A percentile compares a stretch with the other conserved stretches of the same genome.
Conservation (phyloP, 2,113 vertebrate species). For the Hydrolagus affinis region DNA sequence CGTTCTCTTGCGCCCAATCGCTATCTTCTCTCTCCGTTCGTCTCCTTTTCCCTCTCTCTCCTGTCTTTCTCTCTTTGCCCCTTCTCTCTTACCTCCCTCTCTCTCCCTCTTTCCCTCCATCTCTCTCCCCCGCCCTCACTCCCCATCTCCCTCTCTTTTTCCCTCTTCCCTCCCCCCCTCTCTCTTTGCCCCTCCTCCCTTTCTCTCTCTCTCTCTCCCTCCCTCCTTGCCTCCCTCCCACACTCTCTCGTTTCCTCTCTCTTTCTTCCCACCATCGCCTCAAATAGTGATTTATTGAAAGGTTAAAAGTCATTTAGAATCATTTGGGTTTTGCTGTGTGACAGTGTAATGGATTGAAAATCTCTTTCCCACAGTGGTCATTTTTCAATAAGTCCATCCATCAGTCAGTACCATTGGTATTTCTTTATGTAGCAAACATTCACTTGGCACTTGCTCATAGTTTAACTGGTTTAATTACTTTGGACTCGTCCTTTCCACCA, state of each 20-base stretch:
- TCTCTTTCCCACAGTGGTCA: neutral
- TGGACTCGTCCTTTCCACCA: neutral
- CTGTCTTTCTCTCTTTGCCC: rapidly evolving
- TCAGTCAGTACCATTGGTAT: neutral
- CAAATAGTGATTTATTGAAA: neutral
- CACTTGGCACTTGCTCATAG: neutral
- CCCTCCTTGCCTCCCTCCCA: too few species aligned
- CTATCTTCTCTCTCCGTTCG: slow-evolving; percentile 36
- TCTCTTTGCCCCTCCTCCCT: too few species aligned
- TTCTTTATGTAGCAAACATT: neutral
- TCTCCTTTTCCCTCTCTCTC: rapidly evolving
- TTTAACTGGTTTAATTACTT: slow-evolving; percentile 11
- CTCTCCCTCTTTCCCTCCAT: neutral
- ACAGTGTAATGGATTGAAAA: neutral
- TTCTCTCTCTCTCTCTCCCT: neutral
- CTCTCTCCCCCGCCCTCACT: too few species aligned
- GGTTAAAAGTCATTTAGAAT: neutral
- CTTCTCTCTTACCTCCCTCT: neutral
- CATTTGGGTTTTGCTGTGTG: too few species aligned
- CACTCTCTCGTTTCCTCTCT: too few species aligned
- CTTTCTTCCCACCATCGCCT: too few species aligned
- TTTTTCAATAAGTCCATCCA: neutral
- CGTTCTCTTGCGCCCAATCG: too few species aligned
- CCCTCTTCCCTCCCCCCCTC: neutral
- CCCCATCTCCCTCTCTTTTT: neutral